Evolutionary conservation across 2,888 invertebrate genomes (phyloP), one percentile per base, ranked within the genome.

Genomic region (Anaspis maculata): DNA sequence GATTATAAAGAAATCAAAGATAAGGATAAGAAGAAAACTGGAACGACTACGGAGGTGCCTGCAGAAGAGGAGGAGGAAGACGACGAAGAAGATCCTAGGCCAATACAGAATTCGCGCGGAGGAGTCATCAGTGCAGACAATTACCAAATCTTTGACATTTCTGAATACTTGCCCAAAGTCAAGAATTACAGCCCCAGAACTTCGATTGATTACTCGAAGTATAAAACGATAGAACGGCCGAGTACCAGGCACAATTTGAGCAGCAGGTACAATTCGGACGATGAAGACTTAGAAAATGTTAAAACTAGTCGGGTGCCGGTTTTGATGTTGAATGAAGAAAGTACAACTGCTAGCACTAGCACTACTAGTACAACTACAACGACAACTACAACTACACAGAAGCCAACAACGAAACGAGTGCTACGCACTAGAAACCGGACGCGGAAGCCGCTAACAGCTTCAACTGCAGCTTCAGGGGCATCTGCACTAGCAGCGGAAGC

Each of bases 141-240:
- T 15, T 44, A 56, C 5, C 51, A 60, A 37, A 57, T 61, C 30
- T 62, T 62, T 37, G 63, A 64, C 39, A 59, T 62, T 16, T 46
- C 47, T n/a, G 62, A 61, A 12, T 62, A 56, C 33, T 34, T 61
- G 13, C 61, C 63, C 1, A 57, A 59, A 48, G 44, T 57, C 1
- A 59, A 55, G 39, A 54, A 46, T 30, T 60, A 61, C 37, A 45
- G 41, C 24, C 60, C 63, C 3, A 49, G 46, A 42, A 62, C 62
- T 3, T 43, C 54, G 0, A 56, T 64, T 15, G 64, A 66, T 40
- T 60, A 56, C 23, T 62, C 63, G 0, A 66, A 63, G 40, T 66
- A 66, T 27, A 62, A 61, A 47, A 62, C 60, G 3, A 66, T 66
- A 23, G 48, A 58, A 39, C 41, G 64, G 21, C 46, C 52, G 9